phyloP scores from a whole-genome alignment of 2,888 invertebrate species.

The Drosophila borealis region DNA sequence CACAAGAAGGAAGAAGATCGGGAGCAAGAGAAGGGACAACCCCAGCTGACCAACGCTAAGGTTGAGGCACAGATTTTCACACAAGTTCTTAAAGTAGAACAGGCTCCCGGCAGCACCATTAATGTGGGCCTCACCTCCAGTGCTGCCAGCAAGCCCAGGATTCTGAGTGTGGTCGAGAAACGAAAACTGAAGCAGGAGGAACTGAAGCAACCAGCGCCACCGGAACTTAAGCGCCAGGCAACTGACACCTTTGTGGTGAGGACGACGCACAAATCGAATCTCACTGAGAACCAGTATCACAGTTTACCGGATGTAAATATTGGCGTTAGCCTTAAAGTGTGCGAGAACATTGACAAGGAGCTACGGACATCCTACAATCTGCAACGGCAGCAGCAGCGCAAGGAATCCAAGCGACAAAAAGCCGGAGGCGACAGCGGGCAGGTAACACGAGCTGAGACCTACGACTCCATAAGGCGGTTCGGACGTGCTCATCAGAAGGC shows the following conservation, averaged over 20 bases:
- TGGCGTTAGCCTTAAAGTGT: conserved; percentile 89
- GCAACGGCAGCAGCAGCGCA: conserved; percentile 72
- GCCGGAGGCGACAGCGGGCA: conserved; percentile 16
- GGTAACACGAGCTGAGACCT: conserved; percentile 78
- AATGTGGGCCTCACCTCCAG: conserved; percentile 62
- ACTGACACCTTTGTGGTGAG: conserved; percentile 61
- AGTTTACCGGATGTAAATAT: conserved; percentile 90
- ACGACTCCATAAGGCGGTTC: conserved; percentile 84
- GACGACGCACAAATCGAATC: conserved; percentile 65
- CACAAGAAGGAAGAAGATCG: conserved; percentile 44
- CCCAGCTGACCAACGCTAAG: conserved; percentile 32
- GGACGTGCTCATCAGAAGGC: conserved; percentile 83
- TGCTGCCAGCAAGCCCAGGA: conserved; percentile 86
- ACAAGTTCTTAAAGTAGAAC: conserved; percentile 77
- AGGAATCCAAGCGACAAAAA: conserved; percentile 49
- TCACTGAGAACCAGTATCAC: conserved; percentile 89
- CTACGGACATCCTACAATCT: conserved; percentile 86
- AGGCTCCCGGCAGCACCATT: conserved; percentile 41
- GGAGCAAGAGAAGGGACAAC: conserved; percentile 17
- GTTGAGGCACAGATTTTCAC: conserved; percentile 70
- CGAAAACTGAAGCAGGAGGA: conserved; percentile 78
- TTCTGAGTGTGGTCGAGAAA: conserved; percentile 85
- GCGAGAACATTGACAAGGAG: conserved; percentile 90
- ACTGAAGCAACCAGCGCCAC: conserved; percentile 34
- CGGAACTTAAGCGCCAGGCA: conserved; percentile 68